These are phyloP conservation scores for Agrotis ipsilon DNA, from an alignment of 2,888 invertebrate species.

Conservation along the genomic window DNA sequence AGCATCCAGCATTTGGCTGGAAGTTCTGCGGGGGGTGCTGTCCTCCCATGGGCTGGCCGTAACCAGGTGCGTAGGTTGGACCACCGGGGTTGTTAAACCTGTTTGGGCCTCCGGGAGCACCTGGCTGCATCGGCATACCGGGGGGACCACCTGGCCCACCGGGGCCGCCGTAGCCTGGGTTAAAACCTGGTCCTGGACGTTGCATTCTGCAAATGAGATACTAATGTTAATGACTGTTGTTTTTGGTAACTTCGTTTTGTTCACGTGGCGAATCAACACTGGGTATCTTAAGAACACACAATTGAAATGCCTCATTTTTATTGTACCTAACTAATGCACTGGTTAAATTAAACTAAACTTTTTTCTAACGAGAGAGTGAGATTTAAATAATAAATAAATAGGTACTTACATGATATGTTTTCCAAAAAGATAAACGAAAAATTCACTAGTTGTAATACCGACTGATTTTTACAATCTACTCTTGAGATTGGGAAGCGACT, in stretches of 20 bases:
- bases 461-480: conserved; percentile 55
- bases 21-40: conserved; percentile 65
- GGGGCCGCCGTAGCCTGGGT: conserved; percentile 66
- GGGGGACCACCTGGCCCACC: conserved; percentile 59
- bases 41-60: conserved; percentile 66
- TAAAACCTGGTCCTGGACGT: conserved; percentile 76
- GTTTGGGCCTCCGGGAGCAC: conserved; percentile 58
- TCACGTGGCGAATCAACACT: background rate
- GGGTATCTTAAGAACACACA: background rate
- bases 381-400: background rate
- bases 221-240: background rate
- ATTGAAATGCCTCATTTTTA: background rate
- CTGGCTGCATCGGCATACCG: conserved; percentile 64
- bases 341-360: background rate
- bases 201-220: conserved; percentile 78
- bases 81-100: conserved; percentile 59
- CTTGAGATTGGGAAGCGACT: conserved; percentile 31
- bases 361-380: background rate
- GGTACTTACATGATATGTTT: conserved; percentile 59
- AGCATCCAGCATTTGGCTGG: conserved; percentile 71
- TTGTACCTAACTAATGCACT: conserved; percentile 11
- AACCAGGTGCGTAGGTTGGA: conserved; percentile 70
- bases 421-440: conserved; percentile 28
- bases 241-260: background rate
- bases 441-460: conserved; percentile 33